Evolutionary conservation across 2,888 invertebrate species (phyloP), one percentile per base, ranked within the genome.

Genomic region (Stegophylla sp.): DNA sequence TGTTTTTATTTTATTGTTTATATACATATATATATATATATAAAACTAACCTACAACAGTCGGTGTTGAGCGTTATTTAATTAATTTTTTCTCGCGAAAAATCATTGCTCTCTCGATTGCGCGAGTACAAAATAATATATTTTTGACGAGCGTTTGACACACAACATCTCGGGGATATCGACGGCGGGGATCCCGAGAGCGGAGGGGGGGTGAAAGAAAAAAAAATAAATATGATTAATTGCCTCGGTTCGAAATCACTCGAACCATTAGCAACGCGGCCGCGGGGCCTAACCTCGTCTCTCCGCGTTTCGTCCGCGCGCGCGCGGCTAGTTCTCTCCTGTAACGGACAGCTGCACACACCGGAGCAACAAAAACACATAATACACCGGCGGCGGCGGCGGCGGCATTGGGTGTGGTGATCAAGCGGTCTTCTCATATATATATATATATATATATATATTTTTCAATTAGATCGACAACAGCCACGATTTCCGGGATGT

Each of bases 141-240:
- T 23, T 63, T 51, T 63, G 53, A 74, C 45, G 48, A 63, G 74
- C 45, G 48, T 51, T 41, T 63, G 74, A 74, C 48, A 34, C 20
- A 7, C 12, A 17, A 7, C 63, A 23, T 74, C 63, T 74, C 34
- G 51, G 5, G 2, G 53, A 56, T 1, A n/a, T 4, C n/a, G 17
- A 4, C 17, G 34, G 4, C 26, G 20, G 15, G 10, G 51, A n/a
- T n/a, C n/a, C n/a, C n/a, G n/a, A 28, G 26, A n/a, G 26, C 15
- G 9, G 26, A 15, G 45, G 12, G 15, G 15, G 28, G 28, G 51
- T 51, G 45, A 34, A 17, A 17, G 28, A 34, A 69, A 69, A 51
- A 43, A 61, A n/a, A 63, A 74, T 63, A 53, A 64, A 48, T 20
- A 34, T 66, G 53, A 75, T 66, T 75, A 75, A 75, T 75, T 74